Evolutionary conservation across 2,113 vertebrate genomes (phyloP).

Genomic region (Charina bottae): DNA sequence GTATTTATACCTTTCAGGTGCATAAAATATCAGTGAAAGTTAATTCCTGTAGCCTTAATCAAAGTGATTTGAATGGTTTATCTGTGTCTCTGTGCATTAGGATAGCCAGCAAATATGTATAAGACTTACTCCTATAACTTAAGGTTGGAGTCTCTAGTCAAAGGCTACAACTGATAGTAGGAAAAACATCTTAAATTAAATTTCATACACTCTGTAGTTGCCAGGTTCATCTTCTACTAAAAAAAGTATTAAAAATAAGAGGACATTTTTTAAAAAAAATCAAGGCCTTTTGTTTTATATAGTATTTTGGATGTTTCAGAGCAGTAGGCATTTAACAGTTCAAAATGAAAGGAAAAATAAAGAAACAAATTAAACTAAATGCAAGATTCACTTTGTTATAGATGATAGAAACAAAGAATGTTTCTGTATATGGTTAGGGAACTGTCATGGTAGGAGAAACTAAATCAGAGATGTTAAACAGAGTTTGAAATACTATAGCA

Average conservation of each 20-base stretch:
- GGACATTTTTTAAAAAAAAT: neutral
- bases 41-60: neutral
- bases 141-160: neutral
- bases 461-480: slow-evolving; percentile 11
- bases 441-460: neutral
- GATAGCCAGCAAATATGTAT: neutral
- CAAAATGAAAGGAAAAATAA: neutral
- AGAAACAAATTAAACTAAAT: neutral
- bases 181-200: neutral
- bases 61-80: neutral
- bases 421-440: neutral
- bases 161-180: neutral
- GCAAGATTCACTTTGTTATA: neutral
- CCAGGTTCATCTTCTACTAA: neutral
- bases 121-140: neutral
- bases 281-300: neutral
- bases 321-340: neutral
- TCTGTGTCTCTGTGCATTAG: neutral
- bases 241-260: neutral
- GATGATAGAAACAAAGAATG: neutral
- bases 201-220: neutral
- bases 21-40: neutral
- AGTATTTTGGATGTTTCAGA: neutral
- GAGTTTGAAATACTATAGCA: neutral
- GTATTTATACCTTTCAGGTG: neutral